Evolutionary conservation across 2,113 vertebrate species (phyloP).

Genomic region (Furnarius figulus): DNA sequence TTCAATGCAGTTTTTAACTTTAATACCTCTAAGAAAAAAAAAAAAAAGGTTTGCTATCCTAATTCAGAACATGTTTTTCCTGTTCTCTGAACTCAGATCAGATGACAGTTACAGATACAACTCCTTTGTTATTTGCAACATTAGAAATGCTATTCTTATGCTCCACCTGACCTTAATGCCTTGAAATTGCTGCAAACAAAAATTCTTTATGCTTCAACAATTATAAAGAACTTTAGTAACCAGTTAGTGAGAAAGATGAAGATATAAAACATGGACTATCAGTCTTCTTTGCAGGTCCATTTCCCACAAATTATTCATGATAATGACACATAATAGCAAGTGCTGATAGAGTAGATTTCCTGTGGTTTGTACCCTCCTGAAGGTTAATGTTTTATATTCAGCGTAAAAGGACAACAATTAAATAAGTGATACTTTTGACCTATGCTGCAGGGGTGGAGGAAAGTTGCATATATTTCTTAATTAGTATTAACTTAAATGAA

Average conservation of each 20-base stretch:
- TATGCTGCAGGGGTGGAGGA: not conserved
- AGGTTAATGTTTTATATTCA: constrained; percentile 33
- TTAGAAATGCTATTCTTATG: not conserved
- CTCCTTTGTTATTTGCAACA: not conserved
- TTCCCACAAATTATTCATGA: constrained; percentile 56
- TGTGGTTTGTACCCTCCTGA: constrained; percentile 22
- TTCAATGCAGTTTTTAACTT: not conserved
- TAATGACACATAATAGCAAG: constrained; percentile 40
- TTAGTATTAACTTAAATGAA: not conserved
- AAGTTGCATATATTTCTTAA: not conserved
- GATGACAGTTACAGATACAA: not conserved
- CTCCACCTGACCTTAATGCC: not conserved
- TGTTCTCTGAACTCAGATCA: not conserved
- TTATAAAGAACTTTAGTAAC: not conserved
- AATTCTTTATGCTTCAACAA: not conserved
- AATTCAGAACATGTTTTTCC: not conserved
- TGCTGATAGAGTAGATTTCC: constrained; percentile 9
- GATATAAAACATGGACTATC: not conserved
- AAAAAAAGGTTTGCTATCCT: not conserved
- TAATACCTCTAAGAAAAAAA: not conserved
- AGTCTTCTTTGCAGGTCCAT: not conserved
- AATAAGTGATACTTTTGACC: constrained; percentile 25
- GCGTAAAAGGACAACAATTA: constrained; percentile 10
- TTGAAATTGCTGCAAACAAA: not conserved
- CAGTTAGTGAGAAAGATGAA: not conserved